These are phyloP conservation scores for Subanguina moxae DNA, from an alignment of 1,140 invertebrate species.

Conservation along the genomic window DNA sequence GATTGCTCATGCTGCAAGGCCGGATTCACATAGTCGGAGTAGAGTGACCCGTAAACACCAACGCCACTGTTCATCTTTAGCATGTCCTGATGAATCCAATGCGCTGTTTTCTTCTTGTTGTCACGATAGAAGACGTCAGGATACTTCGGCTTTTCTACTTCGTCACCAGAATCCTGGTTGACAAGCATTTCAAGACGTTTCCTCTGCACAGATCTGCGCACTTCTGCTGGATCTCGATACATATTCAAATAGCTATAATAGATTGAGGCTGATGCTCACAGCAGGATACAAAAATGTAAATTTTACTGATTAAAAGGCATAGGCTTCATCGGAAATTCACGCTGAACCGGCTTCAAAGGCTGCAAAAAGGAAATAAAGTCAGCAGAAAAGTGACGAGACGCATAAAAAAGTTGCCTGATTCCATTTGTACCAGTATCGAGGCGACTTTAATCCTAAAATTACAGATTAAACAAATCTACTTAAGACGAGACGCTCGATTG, in stretches of 20 bases:
- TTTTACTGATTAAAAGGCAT: slow-evolving; percentile 73
- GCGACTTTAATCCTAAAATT: slow-evolving; percentile 67
- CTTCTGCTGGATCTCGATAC: slow-evolving; percentile 45
- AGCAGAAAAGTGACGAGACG: not conserved
- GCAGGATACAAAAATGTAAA: too few species aligned
- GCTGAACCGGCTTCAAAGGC: slow-evolving; percentile 71
- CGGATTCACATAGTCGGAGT: slow-evolving; percentile 42
- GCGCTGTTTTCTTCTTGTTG: slow-evolving; percentile 47
- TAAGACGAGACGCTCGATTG: too few species aligned
- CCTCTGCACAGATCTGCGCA: slow-evolving; percentile 25
- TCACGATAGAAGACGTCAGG: slow-evolving; percentile 52
- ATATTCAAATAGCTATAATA: slow-evolving; percentile 49
- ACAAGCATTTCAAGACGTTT: slow-evolving; percentile 39
- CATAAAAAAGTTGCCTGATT: slow-evolving; percentile 57
- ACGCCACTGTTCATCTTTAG: slow-evolving; percentile 43
- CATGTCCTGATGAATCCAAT: slow-evolving; percentile 45
- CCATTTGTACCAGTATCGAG: slow-evolving; percentile 84
- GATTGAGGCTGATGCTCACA: too few species aligned
- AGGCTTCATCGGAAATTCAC: slow-evolving; percentile 72
- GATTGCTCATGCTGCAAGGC: slow-evolving; percentile 21
- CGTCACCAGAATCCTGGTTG: slow-evolving; percentile 6
- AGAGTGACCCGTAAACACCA: slow-evolving; percentile 37
- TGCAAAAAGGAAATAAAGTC: slow-evolving; percentile 29
- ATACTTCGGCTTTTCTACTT: slow-evolving; percentile 37
- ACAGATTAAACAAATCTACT: slow-evolving; percentile 26